These are phyloP conservation scores for Pentalonia nigronervosa DNA, from an alignment of 1,140 invertebrate species.

Conservation along the genomic window DNA sequence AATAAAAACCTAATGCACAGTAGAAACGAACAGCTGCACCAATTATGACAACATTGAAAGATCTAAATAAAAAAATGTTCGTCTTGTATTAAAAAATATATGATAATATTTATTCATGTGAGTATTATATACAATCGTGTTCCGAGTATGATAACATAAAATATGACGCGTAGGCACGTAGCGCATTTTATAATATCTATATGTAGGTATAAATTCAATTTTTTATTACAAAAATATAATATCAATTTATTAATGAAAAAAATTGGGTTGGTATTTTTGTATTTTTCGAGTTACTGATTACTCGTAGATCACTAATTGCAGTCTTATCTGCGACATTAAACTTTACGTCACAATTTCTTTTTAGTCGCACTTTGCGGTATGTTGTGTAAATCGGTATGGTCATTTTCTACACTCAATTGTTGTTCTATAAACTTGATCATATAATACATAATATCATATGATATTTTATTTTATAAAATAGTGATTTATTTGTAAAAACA, in stretches of 20 bases:
- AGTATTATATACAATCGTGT: background rate
- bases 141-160: background rate
- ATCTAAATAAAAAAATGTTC: background rate
- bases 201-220: too few relatives aligned
- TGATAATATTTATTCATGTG: background rate
- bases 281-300: too few relatives aligned
- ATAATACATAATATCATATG: background rate
- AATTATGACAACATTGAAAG: background rate
- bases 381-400: background rate
- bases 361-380: background rate
- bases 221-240: too few relatives aligned
- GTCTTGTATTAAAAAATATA: background rate
- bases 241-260: too few relatives aligned
- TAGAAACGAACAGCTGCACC: background rate
- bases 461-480: background rate
- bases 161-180: background rate
- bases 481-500: background rate
- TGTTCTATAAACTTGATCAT: background rate
- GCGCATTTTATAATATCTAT: too few relatives aligned
- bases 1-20: background rate
- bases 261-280: too few relatives aligned
- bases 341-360: background rate
- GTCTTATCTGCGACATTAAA: background rate
- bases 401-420: background rate
- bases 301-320: too few relatives aligned